These are phyloP conservation scores for Anoura caudifer DNA, from an alignment of 2,113 vertebrate genomes.

Conservation along the genomic window DNA sequence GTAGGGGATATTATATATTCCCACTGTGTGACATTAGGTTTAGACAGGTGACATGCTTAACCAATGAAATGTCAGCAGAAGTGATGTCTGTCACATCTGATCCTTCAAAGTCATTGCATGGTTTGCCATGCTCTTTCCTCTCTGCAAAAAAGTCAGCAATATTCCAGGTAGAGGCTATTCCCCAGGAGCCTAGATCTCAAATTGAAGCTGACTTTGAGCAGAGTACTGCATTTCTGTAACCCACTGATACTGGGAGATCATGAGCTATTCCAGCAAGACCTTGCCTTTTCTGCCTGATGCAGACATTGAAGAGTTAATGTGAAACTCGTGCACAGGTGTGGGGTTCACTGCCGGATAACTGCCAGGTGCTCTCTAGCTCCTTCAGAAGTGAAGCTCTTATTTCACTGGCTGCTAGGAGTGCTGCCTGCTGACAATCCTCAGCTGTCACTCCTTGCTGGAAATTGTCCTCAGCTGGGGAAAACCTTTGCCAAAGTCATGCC, in stretches of 20 bases:
- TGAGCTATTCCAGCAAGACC: neutral
- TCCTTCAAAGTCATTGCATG: neutral
- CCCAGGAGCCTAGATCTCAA: neutral
- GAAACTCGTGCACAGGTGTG: neutral
- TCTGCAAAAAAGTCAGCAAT: neutral
- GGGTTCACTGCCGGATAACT: neutral
- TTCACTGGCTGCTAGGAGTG: neutral
- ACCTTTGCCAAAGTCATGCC: neutral
- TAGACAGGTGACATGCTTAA: neutral
- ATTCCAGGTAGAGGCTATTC: neutral
- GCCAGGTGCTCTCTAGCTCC: neutral
- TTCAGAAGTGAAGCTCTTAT: neutral
- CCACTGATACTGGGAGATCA: neutral
- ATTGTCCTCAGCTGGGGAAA: neutral
- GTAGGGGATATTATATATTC: neutral
- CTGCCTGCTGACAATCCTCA: neutral
- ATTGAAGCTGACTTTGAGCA: neutral
- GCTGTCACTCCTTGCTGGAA: neutral
- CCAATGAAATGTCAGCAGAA: neutral
- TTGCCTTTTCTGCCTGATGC: neutral
- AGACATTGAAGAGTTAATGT: neutral
- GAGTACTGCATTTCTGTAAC: neutral
- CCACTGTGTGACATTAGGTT: neutral
- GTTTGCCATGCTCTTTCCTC: neutral
- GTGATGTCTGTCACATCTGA: neutral